Conservation (phyloP, 1,140 invertebrate species). For the Aphaenogaster ashmeadi region DNA sequence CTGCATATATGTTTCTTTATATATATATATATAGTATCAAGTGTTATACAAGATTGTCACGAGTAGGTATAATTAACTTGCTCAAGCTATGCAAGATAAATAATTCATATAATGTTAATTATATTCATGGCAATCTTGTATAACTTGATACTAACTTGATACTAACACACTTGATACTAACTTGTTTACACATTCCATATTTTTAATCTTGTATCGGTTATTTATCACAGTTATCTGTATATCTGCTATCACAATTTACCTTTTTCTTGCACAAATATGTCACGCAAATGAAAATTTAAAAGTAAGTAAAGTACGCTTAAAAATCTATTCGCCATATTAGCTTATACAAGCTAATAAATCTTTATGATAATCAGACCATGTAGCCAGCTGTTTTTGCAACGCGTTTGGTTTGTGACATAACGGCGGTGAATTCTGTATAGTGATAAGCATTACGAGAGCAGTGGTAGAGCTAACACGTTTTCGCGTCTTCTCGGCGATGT, state of each 20-base stretch:
- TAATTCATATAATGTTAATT: slow-evolving; percentile 12
- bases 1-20: not conserved
- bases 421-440: not conserved
- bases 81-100: not conserved
- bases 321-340: not conserved
- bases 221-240: slow-evolving; percentile 17
- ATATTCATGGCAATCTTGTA: not conserved
- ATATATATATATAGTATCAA: not conserved
- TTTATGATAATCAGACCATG: not conserved
- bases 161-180: not conserved
- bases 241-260: not conserved
- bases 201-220: not conserved
- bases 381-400: not conserved
- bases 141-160: not conserved
- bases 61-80: not conserved
- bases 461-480: not conserved
- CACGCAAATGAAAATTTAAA: not conserved
- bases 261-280: not conserved
- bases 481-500: not conserved
- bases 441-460: slow-evolving; percentile 6
- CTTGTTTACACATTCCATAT: slow-evolving; percentile 2
- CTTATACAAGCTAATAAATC: not conserved
- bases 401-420: slow-evolving; percentile 32
- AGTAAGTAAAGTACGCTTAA: not conserved
- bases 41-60: not conserved